A percentile compares a stretch with the other conserved stretches of the same genome.
phyloP scores from a whole-genome alignment of 2,797 vertebrate genomes.

The Onychomys torridus region DNA sequence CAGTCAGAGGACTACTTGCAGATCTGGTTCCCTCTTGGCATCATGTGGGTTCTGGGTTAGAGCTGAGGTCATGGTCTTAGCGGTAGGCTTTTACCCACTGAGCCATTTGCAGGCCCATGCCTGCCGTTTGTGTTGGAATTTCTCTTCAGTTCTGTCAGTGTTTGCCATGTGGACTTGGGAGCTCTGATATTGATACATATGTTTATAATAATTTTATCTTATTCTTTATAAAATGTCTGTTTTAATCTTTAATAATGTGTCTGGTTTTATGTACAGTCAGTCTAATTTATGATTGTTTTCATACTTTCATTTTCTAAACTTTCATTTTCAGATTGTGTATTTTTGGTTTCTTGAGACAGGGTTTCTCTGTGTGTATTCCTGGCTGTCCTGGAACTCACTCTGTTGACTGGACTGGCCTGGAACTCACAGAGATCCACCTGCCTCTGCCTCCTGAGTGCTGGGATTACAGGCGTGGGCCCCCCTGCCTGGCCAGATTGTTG shows the following conservation, averaged over 20 bases:
- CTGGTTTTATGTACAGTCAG: neutral
- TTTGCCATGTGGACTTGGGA: neutral
- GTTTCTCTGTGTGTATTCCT: neutral
- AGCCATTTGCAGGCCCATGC: neutral
- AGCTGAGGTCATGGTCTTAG: neutral
- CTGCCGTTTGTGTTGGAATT: neutral
- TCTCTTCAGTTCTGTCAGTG: constrained; percentile 4
- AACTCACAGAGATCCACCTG: neutral
- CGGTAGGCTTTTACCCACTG: neutral
- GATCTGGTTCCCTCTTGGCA: neutral
- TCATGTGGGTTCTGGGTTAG: neutral
- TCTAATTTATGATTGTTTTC: constrained; percentile 22
- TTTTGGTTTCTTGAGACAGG: neutral
- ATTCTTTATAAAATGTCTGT: constrained; percentile 39
- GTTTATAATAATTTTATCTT: neutral
- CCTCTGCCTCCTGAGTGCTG: neutral
- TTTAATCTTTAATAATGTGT: constrained; percentile 9
- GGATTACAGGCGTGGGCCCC: neutral
- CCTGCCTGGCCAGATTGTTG: neutral
- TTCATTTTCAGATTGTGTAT: neutral
- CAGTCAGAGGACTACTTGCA: neutral
- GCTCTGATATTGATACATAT: neutral
- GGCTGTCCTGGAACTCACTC: neutral
- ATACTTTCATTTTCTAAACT: neutral
- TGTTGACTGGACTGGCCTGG: neutral